Evolutionary conservation across 2,888 invertebrate species (phyloP).

Genomic region (Melipona bicolor): DNA sequence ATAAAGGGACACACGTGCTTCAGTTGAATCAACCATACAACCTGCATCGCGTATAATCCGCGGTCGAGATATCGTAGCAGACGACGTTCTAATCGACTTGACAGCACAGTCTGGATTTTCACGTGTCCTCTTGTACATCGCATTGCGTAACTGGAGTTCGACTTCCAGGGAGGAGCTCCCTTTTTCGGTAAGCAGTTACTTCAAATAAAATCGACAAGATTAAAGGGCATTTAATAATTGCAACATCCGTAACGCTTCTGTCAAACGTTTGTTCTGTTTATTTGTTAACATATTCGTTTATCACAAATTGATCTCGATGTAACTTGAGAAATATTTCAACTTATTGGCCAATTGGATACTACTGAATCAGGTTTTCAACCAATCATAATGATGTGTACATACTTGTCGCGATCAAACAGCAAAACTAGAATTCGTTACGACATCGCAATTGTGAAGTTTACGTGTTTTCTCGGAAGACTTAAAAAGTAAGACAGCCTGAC

Average conservation of each 20-base stretch:
- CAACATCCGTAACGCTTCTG: neutral
- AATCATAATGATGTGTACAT: constrained; percentile 67
- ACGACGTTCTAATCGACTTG: constrained; percentile 79
- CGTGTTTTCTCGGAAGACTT: constrained; percentile 19
- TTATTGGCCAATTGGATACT: constrained; percentile 77
- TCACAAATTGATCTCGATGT: constrained; percentile 70
- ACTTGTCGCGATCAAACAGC: constrained; percentile 67
- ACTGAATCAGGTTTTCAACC: constrained; percentile 67
- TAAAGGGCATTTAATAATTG: neutral
- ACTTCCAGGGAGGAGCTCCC: constrained; percentile 80
- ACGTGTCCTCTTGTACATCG: constrained; percentile 79
- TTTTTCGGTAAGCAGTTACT: constrained; percentile 78
- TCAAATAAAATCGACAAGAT: constrained; percentile 25
- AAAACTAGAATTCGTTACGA: constrained; percentile 71
- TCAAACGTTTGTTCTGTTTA: constrained; percentile 26
- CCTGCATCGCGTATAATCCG: constrained; percentile 52
- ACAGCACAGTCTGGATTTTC: constrained; percentile 80
- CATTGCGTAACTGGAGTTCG: constrained; percentile 79
- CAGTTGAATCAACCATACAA: constrained; percentile 37
- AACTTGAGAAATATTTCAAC: constrained; percentile 56
- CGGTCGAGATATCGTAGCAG: constrained; percentile 77
- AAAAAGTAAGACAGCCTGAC: constrained; percentile 4
- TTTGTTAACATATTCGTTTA: constrained; percentile 50
- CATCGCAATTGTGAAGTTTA: constrained; percentile 57
- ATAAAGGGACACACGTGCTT: constrained; percentile 33